Base-by-base conservation (phyloP, 2,113 vertebrate species). In the Phocoena phocoena region DNA sequence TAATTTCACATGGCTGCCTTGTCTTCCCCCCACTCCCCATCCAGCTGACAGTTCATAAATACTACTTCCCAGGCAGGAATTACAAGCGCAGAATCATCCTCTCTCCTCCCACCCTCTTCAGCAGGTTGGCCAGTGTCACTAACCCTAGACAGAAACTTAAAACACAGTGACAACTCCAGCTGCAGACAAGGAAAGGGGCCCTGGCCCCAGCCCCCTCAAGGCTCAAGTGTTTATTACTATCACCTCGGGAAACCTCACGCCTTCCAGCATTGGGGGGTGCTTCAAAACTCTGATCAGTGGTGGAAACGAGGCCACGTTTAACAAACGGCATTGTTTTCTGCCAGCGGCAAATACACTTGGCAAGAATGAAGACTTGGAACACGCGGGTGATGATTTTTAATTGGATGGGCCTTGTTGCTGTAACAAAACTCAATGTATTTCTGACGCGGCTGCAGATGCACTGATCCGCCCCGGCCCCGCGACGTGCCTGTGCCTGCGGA, bases 381-480 rank as follows among this genome's bases (percentile, higher is more conserved):
- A 63, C 0, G 38, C 18, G 0, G 14, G 86, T 31, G 95, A 95
- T 92, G 86, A 26, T 71, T 97, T 95, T 95, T 88, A 96, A 96
- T 81, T 93, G 95, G 90, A 90, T 88, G 94, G 88, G 95, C 92
- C 96, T 92, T 38, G 0, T 76, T 94, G 96, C 96, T 95, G 83
- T 71, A 88, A 92, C 94, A 87, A 96, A 96, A 92, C 81, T 88
- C 90, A 87, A 58, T 77, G 76, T 33, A 10, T 92, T 67, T 88
- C 60, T n/a, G 94, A 76, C 1, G 8, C 1, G 2, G 58, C 83
- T 84, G 76, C 20, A 12, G 94, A 21, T 1, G 68, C 21, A 0
- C n/a, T 20, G 76, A 28, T 60, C n/a, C 2, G 0, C 70, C 82
- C 12, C 2, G 73, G 90, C 58, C 67, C 33, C 8, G 63, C 6